Base-by-base conservation (phyloP, 2,888 invertebrate species). In the Opisthograptis luteolata region DNA sequence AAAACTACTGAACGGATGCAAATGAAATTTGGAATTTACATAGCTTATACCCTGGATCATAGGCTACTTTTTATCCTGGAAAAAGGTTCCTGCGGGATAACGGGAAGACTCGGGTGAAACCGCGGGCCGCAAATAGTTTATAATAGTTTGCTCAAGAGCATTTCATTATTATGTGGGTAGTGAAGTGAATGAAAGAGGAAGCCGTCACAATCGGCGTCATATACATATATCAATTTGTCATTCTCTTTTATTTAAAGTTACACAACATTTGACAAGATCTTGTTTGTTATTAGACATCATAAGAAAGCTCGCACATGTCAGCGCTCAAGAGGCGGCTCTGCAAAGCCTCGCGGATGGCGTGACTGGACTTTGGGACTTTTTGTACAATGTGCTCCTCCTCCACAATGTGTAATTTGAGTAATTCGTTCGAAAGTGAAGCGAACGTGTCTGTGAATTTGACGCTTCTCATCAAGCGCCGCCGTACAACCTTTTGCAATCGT, bases 311-410 rank as follows among this genome's bases (percentile, higher is more conserved):
- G 28, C 24, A 17, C 39, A 15, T 8, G 22, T 17, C 8, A 9
- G 28, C 27, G 13, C 22, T 19, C 22, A 10, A 25, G 37, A 19
- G 12, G 14, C 12, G 4, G 27, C 24, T 47, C 40, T 22, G 35
- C 32, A 37, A 40, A n/a, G 34, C 35, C 47, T 47, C 24, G 34
- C 40, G 43, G 36, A 46, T 49, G 13, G 49, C 49, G 49, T 40
- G 54, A 39, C 40, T 50, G 42, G 53, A 48, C 58, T 51, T 51
- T 58, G 48, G 30, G 24, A 40, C 36, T 55, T 55, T 49, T 55
- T 54, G 44, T n/a, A n/a, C n/a, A n/a, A n/a, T n/a, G n/a, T n/a
- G n/a, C n/a, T n/a, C n/a, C n/a, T n/a, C n/a, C 53, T n/a, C 35
- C 20, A 41, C 35, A 20, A 28, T 32, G 41, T 35, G 41, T 36